Evolutionary conservation across 2,797 vertebrate genomes (phyloP), one percentile per base, ranked within the genome.

Genomic region (Cyprinodon diabolis): DNA sequence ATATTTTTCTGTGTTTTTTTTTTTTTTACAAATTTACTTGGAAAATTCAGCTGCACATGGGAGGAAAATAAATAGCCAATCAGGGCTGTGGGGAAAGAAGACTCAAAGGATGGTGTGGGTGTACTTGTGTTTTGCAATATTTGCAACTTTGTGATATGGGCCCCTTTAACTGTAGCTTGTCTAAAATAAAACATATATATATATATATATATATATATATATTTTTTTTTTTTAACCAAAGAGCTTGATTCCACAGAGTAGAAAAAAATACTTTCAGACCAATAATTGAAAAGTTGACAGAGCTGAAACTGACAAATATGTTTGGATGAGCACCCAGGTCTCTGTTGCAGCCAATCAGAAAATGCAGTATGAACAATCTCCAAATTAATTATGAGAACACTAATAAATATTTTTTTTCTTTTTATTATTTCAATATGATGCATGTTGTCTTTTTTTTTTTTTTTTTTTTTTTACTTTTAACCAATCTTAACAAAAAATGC

Each of bases 1-100:
- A 71, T 80, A n/a, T 74, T 68, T 47, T 45, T 71, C 55, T 66
- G 45, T 37, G 21, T 60, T 60, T 62, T 49, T 11, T 60, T 60
- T 62, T 49, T 11, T 58, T 60, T 21, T 14, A 19, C 25, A 69
- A 75, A 86, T 80, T 77, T 85, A 81, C 62, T 72, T 66, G 66
- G 58, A 63, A 86, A 68, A 85, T 79, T 86, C 71, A 79, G 76
- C 78, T 74, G 75, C 80, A 88, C 81, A 77, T 66, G 66, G 84
- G 76, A 74, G 54, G 14, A 66, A 69, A 70, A 72, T 80, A 89
- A 71, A 88, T 72, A 72, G 77, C 19, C 47, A 80, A 75, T 86
- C 84, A 84, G 74, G 72, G 56, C 74, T 68, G 25, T 14, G 56
- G 66, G 72, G 74, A 68, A 74, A 74, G 48, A 72, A 40, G 55